Base-by-base conservation (phyloP, 92 coral and sea anemone species). In the Desmophyllum pertusum region DNA sequence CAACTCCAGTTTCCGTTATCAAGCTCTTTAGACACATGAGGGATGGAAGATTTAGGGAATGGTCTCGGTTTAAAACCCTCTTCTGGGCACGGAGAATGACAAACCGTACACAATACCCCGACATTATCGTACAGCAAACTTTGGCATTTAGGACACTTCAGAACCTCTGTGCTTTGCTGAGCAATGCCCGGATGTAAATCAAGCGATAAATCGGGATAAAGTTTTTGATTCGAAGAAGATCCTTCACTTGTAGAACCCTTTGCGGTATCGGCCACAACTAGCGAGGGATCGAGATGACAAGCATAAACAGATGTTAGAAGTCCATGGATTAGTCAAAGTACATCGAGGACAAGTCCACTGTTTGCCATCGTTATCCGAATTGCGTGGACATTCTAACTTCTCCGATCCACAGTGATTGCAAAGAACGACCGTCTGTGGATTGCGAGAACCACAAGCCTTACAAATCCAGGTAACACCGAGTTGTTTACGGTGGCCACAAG, bases 21-120 rank as follows among this genome's bases (percentile, higher is more conserved):
- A 23, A 67, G 61, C 36, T 93, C 89, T 43, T 89, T 89, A 6
- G 95, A 82, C 25, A 83, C 78, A 4, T 91, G 84, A 42, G 93
- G 93, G 27, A 94, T 79, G 31, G 99, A 96, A n/a, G 98, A 94
- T 46, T 95, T 88, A 14, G 99, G 99, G 64, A 97, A 94, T 11
- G 98, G 97, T 61, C 98, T 78, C 7, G 99, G 99, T 78, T 97
- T 97, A 40, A 97, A 97, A 30, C 98, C 98, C n/a, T 92, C 94
- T n/a, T 90, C 84, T 37, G 92, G 75, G 73, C 99, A 97, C 39
- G 89, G 93, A 0, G 90, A 83, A 1, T 92, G 95, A 78, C 99
- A 97, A 14, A 94, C 95, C n/a, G 89, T 85, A 33, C 99, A 97
- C 50, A n/a, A 46, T 23, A 78, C 48, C 21, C 94, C 93, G 7